Evolutionary conservation across 2,113 vertebrate species (phyloP).

Genomic region (Scophthalmus maximus): DNA sequence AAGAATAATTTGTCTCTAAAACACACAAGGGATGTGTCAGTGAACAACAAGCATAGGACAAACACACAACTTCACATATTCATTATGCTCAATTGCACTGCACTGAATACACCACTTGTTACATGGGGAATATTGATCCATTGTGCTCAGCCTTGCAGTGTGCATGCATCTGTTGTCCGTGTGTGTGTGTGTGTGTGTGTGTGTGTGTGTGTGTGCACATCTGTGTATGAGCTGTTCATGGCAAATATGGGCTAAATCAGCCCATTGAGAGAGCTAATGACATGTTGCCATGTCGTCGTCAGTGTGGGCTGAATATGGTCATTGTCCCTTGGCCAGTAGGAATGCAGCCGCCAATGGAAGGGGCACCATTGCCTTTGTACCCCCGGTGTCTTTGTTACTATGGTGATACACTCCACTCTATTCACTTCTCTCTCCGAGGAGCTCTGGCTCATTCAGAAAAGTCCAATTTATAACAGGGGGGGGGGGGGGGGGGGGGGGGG

Average conservation of each 20-base stretch:
- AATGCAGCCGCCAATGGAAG: conserved; percentile 67
- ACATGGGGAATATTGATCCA: conserved; percentile 39
- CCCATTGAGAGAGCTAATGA: conserved; percentile 75
- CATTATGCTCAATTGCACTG: conserved; percentile 4
- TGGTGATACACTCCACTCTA: conserved; percentile 54
- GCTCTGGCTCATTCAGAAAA: conserved; percentile 58
- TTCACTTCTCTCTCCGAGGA: conserved; percentile 43
- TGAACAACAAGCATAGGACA: conserved; percentile 2
- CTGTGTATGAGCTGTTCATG: conserved; percentile 42
- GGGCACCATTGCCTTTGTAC: conserved; percentile 69
- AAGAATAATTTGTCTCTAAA: conserved; percentile 1
- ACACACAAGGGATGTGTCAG: not conserved
- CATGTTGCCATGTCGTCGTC: conserved; percentile 73
- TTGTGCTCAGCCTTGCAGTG: conserved; percentile 41
- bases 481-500: too few relatives aligned
- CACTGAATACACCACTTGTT: conserved; percentile 53
- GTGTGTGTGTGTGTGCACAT: conserved; percentile 23
- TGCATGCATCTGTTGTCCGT: conserved; percentile 30
- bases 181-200: conserved; percentile 10
- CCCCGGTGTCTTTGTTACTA: conserved; percentile 66
- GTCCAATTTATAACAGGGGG: not conserved
- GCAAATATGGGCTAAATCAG: conserved; percentile 75
- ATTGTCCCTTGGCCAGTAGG: conserved; percentile 73
- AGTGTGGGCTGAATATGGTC: conserved; percentile 77
- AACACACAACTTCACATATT: conserved; percentile 5